These are phyloP conservation scores for Monochamus alternatus DNA, from an alignment of 2,888 invertebrate genomes.

Conservation along the genomic window DNA sequence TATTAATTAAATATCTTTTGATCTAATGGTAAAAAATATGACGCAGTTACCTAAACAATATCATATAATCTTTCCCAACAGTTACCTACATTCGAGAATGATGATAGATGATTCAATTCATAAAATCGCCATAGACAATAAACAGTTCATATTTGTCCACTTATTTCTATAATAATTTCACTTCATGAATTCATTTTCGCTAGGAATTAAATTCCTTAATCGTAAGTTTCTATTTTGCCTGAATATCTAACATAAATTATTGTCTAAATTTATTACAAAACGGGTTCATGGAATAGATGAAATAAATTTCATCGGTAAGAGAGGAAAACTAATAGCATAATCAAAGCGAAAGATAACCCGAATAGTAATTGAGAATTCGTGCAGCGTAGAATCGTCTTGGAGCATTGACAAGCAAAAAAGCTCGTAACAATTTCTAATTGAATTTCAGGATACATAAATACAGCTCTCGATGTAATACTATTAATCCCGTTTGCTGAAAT, in stretches of 20 bases:
- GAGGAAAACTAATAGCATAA: constrained; percentile 31
- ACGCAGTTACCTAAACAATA: too few species aligned
- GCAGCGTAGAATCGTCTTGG: constrained; percentile 35
- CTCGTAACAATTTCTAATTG: constrained; percentile 38
- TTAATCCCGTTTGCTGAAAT: constrained; percentile 44
- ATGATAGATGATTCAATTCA: too few species aligned
- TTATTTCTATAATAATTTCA: too few species aligned
- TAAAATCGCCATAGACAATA: too few species aligned
- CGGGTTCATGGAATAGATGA: not conserved
- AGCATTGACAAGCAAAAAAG: constrained; percentile 32
- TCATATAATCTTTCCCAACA: too few species aligned
- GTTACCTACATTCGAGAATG: too few species aligned
- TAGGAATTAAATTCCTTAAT: too few species aligned
- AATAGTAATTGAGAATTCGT: constrained; percentile 34
- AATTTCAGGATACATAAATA: constrained; percentile 39
- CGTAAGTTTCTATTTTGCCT: too few species aligned
- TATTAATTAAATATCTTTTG: too few species aligned
- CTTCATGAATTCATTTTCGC: too few species aligned
- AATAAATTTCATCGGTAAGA: constrained; percentile 16
- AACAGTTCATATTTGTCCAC: too few species aligned
- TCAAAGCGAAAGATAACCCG: constrained; percentile 32
- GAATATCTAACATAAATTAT: not conserved
- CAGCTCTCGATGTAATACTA: constrained; percentile 35
- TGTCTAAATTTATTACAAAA: constrained; percentile 9
- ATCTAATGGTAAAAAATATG: too few species aligned